These are phyloP conservation scores for Mormyrus lacerda DNA, from an alignment of 2,113 vertebrate species.

Conservation along the genomic window DNA sequence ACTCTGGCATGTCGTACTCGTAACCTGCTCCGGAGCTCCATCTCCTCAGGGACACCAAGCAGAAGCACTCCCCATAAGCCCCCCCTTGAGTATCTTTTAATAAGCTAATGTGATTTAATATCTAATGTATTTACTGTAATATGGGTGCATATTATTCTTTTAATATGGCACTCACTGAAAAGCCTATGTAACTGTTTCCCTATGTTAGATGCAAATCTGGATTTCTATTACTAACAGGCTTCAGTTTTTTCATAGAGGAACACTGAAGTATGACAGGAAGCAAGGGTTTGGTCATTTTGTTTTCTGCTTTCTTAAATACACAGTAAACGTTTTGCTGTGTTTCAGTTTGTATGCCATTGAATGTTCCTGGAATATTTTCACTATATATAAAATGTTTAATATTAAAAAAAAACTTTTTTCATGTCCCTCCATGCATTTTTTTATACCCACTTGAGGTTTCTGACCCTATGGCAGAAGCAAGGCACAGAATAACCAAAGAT, in stretches of 20 bases:
- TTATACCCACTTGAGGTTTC: neutral
- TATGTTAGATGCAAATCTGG: neutral
- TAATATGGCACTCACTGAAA: neutral
- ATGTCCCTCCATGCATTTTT: too few species aligned
- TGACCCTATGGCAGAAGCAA: neutral
- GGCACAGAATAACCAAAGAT: neutral
- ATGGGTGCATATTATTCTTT: neutral
- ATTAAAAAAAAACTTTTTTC: neutral
- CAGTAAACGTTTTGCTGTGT: neutral
- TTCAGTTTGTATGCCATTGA: neutral
- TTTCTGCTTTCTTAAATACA: neutral
- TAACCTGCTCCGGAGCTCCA: neutral
- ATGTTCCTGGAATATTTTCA: neutral
- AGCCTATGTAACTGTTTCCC: neutral
- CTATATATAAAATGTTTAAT: neutral
- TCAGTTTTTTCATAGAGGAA: too few species aligned
- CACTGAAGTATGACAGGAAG: too few species aligned
- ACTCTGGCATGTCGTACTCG: neutral
- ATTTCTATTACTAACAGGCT: too few species aligned
- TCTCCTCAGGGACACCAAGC: neutral
- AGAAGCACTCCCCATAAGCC: neutral
- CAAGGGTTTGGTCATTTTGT: neutral
- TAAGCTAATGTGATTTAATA: neutral
- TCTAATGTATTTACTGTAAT: neutral
- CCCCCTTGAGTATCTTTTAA: neutral